Percentiles rank a stretch among this genome's conserved stretches.
Evolutionary conservation across 2,888 invertebrate species (phyloP).

Genomic region (Busseola fusca): DNA sequence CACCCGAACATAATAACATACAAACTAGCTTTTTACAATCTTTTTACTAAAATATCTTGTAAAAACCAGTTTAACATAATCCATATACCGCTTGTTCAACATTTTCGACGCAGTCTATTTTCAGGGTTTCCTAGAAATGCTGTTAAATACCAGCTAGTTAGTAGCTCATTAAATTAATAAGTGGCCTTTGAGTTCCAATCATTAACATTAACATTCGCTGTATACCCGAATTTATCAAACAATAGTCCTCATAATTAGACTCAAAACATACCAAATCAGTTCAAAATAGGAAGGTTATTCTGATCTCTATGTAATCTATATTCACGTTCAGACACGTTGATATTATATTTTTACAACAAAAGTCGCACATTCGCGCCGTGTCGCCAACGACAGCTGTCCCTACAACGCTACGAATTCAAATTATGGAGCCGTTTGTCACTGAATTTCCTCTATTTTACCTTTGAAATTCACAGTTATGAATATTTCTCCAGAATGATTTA

Average conservation of each 20-base stretch:
- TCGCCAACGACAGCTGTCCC: slow-evolving; percentile 75
- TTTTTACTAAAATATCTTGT: too few relatives aligned
- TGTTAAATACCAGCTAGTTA: neutral
- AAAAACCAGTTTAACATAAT: neutral
- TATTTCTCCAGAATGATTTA: slow-evolving; percentile 60
- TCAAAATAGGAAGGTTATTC: slow-evolving; percentile 12
- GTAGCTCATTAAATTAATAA: neutral
- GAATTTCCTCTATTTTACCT: slow-evolving; percentile 62
- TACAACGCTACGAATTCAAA: slow-evolving; percentile 72
- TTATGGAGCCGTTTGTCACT: slow-evolving; percentile 71
- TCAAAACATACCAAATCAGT: slow-evolving; percentile 1
- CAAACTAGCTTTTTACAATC: too few relatives aligned
- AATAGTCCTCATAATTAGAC: neutral
- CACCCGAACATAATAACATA: too few relatives aligned
- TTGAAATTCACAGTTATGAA: slow-evolving; percentile 58
- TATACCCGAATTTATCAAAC: neutral
- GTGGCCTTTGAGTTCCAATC: neutral
- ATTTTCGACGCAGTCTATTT: neutral
- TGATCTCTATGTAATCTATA: slow-evolving; percentile 4
- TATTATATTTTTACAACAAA: slow-evolving; percentile 69
- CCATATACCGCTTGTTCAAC: neutral
- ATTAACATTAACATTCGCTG: neutral
- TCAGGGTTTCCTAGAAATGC: neutral
- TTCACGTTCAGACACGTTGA: slow-evolving; percentile 19
- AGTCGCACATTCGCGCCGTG: slow-evolving; percentile 60